Percentiles rank a stretch among this genome's conserved stretches.
Conservation (phyloP, 2,888 invertebrate genomes). For the Zele albiditarsus region DNA sequence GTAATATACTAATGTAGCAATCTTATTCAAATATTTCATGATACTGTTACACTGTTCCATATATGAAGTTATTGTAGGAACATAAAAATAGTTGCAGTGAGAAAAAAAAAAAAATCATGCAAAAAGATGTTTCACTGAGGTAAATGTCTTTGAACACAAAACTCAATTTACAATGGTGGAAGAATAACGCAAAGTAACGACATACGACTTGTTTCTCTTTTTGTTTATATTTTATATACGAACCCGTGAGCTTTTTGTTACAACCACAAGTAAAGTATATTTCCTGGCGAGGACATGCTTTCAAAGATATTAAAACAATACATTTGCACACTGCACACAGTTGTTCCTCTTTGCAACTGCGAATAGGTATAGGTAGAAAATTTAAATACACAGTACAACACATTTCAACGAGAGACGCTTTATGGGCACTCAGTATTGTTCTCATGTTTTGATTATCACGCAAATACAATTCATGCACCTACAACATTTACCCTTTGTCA, state of each 20-base stretch:
- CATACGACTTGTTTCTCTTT: background rate
- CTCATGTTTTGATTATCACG: background rate
- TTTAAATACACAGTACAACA: background rate
- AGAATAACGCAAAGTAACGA: background rate
- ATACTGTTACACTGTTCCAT: background rate
- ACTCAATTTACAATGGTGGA: conserved; percentile 5
- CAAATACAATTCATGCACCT: background rate
- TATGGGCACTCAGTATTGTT: conserved; percentile 13
- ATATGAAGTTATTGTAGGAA: no score
- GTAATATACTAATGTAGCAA: no score
- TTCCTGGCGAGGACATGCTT: conserved; percentile 46
- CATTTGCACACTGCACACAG: conserved; percentile 52
- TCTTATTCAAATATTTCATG: no score
- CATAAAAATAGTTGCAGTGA: no score
- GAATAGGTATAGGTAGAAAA: conserved; percentile 24
- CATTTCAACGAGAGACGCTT: conserved; percentile 1
- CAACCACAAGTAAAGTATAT: conserved; percentile 9
- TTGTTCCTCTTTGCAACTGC: conserved; percentile 28
- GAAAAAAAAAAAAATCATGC: no score
- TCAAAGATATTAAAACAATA: conserved; percentile 63
- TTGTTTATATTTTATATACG: background rate
- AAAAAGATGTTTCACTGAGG: no score
- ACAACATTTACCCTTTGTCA: background rate
- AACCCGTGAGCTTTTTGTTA: conserved; percentile 2
- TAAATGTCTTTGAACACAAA: background rate